Evolutionary conservation across 2,888 invertebrate genomes (phyloP).

Genomic region (Sarcophaga caerulescens): DNA sequence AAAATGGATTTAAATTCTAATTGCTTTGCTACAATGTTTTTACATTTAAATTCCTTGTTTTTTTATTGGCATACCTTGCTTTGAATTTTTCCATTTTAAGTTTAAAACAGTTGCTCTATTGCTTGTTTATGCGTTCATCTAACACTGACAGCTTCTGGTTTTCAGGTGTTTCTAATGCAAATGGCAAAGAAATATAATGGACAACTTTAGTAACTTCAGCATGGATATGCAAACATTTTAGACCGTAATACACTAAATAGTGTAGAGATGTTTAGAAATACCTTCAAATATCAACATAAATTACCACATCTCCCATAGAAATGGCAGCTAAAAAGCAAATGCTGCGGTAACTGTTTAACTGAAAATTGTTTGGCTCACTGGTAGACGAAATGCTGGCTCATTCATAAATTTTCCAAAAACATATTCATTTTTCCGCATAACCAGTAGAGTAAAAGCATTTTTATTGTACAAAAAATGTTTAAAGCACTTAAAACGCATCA

Average conservation of each 20-base stretch:
- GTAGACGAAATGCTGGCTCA: constrained; percentile 37
- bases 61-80: background rate
- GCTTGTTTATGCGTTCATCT: background rate
- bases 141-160: constrained; percentile 50
- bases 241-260: background rate
- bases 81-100: too few species aligned
- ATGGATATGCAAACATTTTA: background rate
- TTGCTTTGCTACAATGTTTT: too few species aligned
- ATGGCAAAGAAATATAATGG: background rate
- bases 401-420: constrained; percentile 34
- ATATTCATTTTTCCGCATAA: background rate
- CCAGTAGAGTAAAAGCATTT: background rate
- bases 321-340: too few species aligned
- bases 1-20: too few species aligned
- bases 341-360: background rate
- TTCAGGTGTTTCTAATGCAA: constrained; percentile 23
- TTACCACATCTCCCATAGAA: too few species aligned
- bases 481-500: constrained; percentile 53
- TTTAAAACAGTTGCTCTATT: too few species aligned
- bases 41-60: too few species aligned
- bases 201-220: constrained; percentile 18
- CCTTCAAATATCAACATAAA: background rate
- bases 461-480: background rate
- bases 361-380: background rate
- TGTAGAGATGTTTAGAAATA: background rate